Base-by-base conservation (phyloP, 2,888 invertebrate genomes). In the Rhorus exstirpatorius region DNA sequence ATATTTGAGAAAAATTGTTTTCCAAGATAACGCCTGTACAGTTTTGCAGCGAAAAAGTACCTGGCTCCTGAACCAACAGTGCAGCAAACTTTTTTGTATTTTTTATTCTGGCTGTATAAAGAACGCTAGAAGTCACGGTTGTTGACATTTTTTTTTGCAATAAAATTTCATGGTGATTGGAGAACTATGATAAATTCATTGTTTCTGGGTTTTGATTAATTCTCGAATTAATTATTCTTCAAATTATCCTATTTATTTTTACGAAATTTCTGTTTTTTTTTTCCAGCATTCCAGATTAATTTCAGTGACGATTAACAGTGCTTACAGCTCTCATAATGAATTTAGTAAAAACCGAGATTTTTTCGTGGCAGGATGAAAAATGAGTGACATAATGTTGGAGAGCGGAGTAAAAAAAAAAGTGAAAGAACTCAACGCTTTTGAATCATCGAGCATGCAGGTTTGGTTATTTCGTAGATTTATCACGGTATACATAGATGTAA, bases 391-490 rank as follows among this genome's bases (percentile, higher is more conserved):
- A 17, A 31, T 53, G 46, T 71, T 72, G 55, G 17, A 38, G 65
- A 72, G 70, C 31, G 51, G 41, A 41, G n/a, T 49, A 44, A 77
- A 70, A 67, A 85, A 83, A 78, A 84, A 79, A 67, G 65, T 83
- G 80, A 8, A 65, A 46, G 26, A 65, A 26, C 26, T 17, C 65
- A 68, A 53, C 81, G 80, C 24, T 46, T 38, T 31, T 86, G 83
- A 86, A 85, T 79, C 81, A 86, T 84, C 76, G 75, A 83, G 68
- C 51, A 71, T 65, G 70, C 49, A 61, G 77, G 79, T 71, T 49
- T 72, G 84, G 81, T 87, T 86, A 84, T 85, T 87, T 87, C 84
- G 79, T 77, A 84, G 83, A 87, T 86, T 83, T 83, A 86, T 86
- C 87, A 85, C 67, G 79, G 77, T 83, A 38, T 58, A 55, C 58